Base-by-base conservation (phyloP, 2,888 invertebrate species). In the Andrena flavipes region DNA sequence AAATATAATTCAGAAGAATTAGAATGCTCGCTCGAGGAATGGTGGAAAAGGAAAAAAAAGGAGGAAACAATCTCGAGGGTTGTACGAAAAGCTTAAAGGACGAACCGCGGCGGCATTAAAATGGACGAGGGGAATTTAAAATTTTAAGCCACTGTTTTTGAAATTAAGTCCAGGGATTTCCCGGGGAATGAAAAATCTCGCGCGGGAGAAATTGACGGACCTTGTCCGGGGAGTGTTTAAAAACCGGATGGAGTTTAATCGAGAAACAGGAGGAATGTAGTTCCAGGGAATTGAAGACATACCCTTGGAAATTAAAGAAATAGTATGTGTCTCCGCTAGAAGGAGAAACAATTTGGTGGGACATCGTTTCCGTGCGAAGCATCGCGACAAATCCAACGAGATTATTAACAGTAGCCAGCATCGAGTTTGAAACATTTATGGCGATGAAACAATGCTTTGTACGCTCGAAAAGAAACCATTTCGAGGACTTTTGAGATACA, bases 391-490 rank as follows among this genome's bases (percentile, higher is more conserved):
- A 79, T 77, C 79, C 77, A 29, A 30, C 29, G 54, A 10, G 26
- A 78, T 67, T 35, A 42, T 62, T 42, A 48, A 29, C 49, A n/a
- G 29, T 51, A 29, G 23, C 42, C 29, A 26, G 51, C 42, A 56
- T 69, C 56, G 49, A 63, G 77, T 30, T 69, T 79, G 64, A 77
- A 79, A 79, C 79, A 79, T 79, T 77, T 79, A 77, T 64, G 79
- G 59, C 78, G 78, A 64, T 49, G 79, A 79, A 70, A 79, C 79
- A 79, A 79, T 79, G 79, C 79, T 79, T 79, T 79, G 79, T 59
- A 64, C 63, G 10, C 35, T 49, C 59, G n/a, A 26, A 78, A 69
- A 64, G 78, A 77, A 79, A 69, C 48, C 78, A 69, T 79, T 79
- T 42, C 42, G 75, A 42, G 42, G 62, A 54, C 77, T 78, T 51